phyloP scores from a whole-genome alignment of 1,140 invertebrate species.

The Heliothis subflexa region DNA sequence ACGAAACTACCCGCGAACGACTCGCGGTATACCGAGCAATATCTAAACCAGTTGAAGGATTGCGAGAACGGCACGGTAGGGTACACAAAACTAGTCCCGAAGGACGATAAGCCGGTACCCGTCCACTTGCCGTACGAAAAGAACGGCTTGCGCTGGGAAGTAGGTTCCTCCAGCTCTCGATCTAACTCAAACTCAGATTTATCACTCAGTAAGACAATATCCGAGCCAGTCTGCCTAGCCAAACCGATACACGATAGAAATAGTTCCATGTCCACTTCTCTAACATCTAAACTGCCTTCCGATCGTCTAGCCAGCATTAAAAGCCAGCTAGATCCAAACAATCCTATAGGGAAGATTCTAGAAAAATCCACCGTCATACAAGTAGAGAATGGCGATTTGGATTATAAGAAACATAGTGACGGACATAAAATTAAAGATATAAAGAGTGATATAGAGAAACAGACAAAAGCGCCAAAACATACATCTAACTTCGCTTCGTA shows the following conservation, averaged over 20 bases:
- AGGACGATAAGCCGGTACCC: conserved; percentile 80
- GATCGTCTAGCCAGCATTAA: conserved; percentile 79
- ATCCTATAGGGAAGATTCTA: conserved; percentile 83
- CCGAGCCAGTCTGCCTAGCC: conserved; percentile 77
- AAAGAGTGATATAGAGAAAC: conserved; percentile 83
- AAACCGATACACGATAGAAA: conserved; percentile 72
- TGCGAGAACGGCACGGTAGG: conserved; percentile 76
- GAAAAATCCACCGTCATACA: conserved; percentile 85
- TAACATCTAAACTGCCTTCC: conserved; percentile 72
- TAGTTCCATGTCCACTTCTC: conserved; percentile 72
- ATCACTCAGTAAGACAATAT: conserved; percentile 80
- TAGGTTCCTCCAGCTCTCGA: conserved; percentile 71
- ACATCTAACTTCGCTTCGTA: conserved; percentile 87
- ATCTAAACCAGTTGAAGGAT: conserved; percentile 78
- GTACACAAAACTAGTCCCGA: conserved; percentile 70
- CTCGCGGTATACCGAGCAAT: conserved; percentile 74
- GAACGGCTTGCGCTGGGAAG: conserved; percentile 78
- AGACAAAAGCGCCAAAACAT: conserved; percentile 80
- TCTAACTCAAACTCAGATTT: conserved; percentile 80
- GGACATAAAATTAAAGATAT: conserved; percentile 68
- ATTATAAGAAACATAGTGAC: conserved; percentile 69
- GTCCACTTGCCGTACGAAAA: conserved; percentile 81
- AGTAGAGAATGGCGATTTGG: conserved; percentile 79
- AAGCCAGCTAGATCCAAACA: conserved; percentile 83
- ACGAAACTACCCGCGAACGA: conserved; percentile 81